These are phyloP conservation scores for Decapterus maruadsi DNA, from an alignment of 2,797 vertebrate genomes.

Conservation along the genomic window DNA sequence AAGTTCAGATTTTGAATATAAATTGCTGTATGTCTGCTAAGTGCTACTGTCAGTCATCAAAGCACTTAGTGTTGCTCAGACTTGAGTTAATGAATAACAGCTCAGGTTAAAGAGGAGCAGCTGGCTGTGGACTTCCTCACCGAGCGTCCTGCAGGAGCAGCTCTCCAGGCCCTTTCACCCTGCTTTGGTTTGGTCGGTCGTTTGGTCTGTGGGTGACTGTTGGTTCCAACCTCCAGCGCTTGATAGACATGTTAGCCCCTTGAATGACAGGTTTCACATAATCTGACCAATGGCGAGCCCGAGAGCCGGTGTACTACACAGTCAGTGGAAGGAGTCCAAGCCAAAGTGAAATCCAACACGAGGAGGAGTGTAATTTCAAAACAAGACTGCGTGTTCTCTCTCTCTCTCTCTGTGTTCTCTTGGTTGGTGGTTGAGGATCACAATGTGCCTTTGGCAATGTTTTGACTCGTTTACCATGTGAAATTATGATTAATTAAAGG, in stretches of 20 bases:
- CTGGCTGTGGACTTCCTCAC: background rate
- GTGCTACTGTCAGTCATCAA: slow-evolving; percentile 6
- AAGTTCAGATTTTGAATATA: slow-evolving; percentile 5
- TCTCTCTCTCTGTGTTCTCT: slow-evolving; percentile 1
- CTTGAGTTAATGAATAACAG: slow-evolving; percentile 37
- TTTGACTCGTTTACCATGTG: slow-evolving; percentile 24
- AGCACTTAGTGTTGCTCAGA: background rate
- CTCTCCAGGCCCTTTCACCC: slow-evolving; percentile 3
- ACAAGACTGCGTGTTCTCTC: slow-evolving; percentile 20
- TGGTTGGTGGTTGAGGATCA: slow-evolving; percentile 15
- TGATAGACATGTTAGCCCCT: slow-evolving; percentile 23
- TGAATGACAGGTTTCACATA: slow-evolving; percentile 53
- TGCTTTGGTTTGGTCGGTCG: slow-evolving; percentile 13
- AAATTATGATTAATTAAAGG: slow-evolving; percentile 40
- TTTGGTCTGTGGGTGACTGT: slow-evolving; percentile 26
- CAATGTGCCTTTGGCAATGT: slow-evolving; percentile 18
- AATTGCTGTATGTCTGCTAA: background rate
- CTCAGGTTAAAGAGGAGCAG: slow-evolving; percentile 7
- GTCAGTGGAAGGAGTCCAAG: slow-evolving; percentile 45
- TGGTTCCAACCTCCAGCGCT: slow-evolving; percentile 24
- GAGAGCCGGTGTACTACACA: slow-evolving; percentile 39
- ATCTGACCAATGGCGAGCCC: slow-evolving; percentile 40
- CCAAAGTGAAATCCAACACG: slow-evolving; percentile 53
- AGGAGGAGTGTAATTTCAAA: slow-evolving; percentile 41
- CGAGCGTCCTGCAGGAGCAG: slow-evolving; percentile 15